Conservation (phyloP, 2,888 invertebrate genomes). For the Noctua janthina region DNA sequence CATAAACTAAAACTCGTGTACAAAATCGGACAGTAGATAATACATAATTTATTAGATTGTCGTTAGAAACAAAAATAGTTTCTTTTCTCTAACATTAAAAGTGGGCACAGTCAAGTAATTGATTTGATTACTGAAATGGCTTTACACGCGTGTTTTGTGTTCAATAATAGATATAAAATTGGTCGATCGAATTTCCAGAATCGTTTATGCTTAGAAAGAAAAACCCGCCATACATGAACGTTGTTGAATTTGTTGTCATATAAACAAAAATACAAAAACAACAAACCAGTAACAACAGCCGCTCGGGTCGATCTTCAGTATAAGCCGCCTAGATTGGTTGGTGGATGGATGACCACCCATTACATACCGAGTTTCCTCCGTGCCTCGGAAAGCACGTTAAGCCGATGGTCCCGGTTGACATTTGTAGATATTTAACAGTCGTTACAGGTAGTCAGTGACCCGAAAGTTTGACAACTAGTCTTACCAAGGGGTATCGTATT, state of each 20-base stretch:
- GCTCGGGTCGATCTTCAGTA: too few relatives aligned
- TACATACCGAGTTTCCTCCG: too few relatives aligned
- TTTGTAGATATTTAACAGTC: too few relatives aligned
- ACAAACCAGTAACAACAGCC: too few relatives aligned
- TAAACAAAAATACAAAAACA: not conserved
- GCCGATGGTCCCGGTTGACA: too few relatives aligned
- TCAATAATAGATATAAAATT: slow-evolving; percentile 33
- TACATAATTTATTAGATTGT: slow-evolving; percentile 25
- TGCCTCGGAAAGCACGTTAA: too few relatives aligned
- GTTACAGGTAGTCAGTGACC: too few relatives aligned
- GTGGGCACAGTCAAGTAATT: slow-evolving; percentile 22
- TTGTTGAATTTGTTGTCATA: not conserved
- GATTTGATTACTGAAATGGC: slow-evolving; percentile 35
- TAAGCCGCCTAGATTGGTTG: too few relatives aligned
- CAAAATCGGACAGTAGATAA: not conserved
- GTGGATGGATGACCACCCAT: too few relatives aligned
- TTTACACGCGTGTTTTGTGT: slow-evolving; percentile 17
- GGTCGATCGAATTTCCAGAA: not conserved
- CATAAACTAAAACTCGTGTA: not conserved
- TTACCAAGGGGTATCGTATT: too few relatives aligned
- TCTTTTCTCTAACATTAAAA: slow-evolving; percentile 3
- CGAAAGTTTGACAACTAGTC: too few relatives aligned
- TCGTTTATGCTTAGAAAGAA: not conserved
- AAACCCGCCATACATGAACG: not conserved
- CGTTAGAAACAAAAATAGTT: slow-evolving; percentile 11